These are phyloP conservation scores for Platycercus adscitus DNA, from an alignment of 2,113 vertebrate species.

Conservation along the genomic window DNA sequence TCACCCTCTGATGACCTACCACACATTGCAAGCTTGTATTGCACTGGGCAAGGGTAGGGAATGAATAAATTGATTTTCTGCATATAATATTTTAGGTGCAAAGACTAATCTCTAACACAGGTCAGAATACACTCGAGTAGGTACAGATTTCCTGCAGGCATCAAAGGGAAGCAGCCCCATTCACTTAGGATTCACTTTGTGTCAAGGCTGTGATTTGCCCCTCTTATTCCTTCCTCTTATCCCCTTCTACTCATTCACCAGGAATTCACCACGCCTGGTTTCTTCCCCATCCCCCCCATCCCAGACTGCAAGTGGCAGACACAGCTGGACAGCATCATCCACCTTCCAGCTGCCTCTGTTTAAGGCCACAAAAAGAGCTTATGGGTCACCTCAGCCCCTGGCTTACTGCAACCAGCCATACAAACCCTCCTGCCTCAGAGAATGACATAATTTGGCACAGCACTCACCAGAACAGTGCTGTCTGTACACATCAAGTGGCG, in stretches of 20 bases:
- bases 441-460: background rate
- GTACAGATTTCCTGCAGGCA: background rate
- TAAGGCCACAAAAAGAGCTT: background rate
- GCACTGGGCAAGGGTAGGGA: background rate
- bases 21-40: accelerated
- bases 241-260: background rate
- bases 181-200: background rate
- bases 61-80: background rate
- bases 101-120: background rate
- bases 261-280: background rate
- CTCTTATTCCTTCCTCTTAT: background rate
- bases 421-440: background rate
- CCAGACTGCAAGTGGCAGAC: background rate
- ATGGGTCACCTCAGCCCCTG: background rate
- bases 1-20: background rate
- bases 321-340: background rate
- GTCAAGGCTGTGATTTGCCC: background rate
- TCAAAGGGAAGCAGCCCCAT: background rate
- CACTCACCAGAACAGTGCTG: background rate
- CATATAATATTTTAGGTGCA: background rate
- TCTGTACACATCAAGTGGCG: background rate
- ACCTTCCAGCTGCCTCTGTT: background rate
- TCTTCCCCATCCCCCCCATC: background rate
- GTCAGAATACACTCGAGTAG: background rate
- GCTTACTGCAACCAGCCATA: background rate